phyloP scores from a whole-genome alignment of 1,140 invertebrate species.

The Drosophila littoralis region DNA sequence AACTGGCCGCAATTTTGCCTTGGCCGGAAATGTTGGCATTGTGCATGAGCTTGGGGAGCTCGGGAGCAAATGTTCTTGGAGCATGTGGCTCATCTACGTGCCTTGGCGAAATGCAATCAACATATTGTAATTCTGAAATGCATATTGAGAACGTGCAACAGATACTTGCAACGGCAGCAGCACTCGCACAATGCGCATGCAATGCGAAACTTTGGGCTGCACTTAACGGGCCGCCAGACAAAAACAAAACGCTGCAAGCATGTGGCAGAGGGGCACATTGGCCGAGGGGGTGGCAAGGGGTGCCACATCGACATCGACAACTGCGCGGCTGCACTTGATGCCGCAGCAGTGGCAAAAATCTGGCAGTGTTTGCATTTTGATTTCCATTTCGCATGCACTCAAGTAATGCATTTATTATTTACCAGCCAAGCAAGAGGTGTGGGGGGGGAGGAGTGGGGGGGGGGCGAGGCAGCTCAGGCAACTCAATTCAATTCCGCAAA shows the following conservation, averaged over 20 bases:
- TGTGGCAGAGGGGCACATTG: neutral
- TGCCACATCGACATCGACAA: conserved; percentile 45
- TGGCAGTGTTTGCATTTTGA: conserved; percentile 79
- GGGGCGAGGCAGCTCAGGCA: conserved; percentile 25
- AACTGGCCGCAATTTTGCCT: conserved; percentile 6
- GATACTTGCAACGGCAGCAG: conserved; percentile 40
- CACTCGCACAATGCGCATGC: conserved; percentile 43
- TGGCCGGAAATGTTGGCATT: conserved; percentile 63
- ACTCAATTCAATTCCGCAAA: conserved; percentile 68
- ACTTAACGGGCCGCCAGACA: conserved; percentile 71
- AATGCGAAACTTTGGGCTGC: conserved; percentile 61
- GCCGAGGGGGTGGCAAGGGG: conserved; percentile 4
- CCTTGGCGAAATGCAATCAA: conserved; percentile 72
- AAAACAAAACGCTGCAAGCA: conserved; percentile 55
- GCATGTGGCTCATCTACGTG: conserved; percentile 74
- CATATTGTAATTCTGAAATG: conserved; percentile 81
- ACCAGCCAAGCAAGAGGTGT: conserved; percentile 47
- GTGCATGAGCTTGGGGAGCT: conserved; percentile 39
- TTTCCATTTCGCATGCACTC: conserved; percentile 78
- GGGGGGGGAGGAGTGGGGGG: neutral
- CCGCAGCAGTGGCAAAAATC: conserved; percentile 54
- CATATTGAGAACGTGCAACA: conserved; percentile 81
- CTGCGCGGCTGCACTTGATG: conserved; percentile 46
- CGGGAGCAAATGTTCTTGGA: conserved; percentile 14
- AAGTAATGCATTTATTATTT: conserved; percentile 82